Percentiles rank a stretch among this genome's conserved stretches.
Conservation (phyloP, 2,888 invertebrate species). For the Syrphus vitripennis region DNA sequence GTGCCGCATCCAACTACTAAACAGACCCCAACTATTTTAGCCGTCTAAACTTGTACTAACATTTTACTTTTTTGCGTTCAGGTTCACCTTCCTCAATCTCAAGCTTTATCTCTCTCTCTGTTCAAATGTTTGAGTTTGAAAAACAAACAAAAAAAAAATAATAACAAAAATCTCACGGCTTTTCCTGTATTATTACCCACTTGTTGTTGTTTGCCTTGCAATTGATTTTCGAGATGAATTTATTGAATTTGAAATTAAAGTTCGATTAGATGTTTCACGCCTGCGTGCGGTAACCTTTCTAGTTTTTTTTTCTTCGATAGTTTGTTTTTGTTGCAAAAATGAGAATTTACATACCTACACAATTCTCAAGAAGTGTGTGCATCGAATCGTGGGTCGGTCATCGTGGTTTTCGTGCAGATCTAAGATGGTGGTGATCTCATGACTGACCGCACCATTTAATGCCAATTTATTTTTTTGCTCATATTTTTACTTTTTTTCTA, state of each 20-base stretch:
- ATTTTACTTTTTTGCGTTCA: not conserved
- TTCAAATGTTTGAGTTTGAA: not conserved
- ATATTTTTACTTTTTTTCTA: not conserved
- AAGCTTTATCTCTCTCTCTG: not conserved
- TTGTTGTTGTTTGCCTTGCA: slow-evolving; percentile 16
- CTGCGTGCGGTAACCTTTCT: not conserved
- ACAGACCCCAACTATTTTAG: no score
- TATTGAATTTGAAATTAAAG: not conserved
- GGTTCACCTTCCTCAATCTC: slow-evolving; percentile 5
- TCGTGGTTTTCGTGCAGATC: not conserved
- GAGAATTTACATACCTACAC: not conserved
- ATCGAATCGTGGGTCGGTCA: not conserved
- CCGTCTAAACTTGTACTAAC: not conserved
- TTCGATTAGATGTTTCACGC: slow-evolving; percentile 11
- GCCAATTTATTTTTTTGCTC: not conserved
- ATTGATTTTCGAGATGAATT: not conserved
- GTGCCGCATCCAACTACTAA: not conserved
- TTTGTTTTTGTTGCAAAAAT: not conserved
- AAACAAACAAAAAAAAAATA: no score
- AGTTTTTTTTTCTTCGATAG: not conserved
- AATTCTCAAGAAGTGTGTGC: not conserved
- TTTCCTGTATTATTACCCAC: not conserved
- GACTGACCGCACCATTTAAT: slow-evolving; percentile 9
- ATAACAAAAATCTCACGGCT: not conserved
- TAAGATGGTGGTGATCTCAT: not conserved